Evolutionary conservation across 2,113 vertebrate genomes (phyloP).

Genomic region (Poeciliopsis occidentalis): DNA sequence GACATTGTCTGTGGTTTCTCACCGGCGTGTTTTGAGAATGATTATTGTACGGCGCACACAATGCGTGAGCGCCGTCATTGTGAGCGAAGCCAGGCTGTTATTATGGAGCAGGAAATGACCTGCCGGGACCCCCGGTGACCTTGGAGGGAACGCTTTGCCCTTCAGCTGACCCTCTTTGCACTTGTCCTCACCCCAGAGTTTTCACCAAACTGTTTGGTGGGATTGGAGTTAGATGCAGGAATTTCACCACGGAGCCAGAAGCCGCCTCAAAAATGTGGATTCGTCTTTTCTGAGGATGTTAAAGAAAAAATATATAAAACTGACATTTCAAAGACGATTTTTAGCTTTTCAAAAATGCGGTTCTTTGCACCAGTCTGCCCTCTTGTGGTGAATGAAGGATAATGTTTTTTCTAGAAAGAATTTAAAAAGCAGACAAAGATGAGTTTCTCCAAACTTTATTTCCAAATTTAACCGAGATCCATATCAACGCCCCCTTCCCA

Average conservation of each 20-base stretch:
- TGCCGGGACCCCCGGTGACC: constrained; percentile 68
- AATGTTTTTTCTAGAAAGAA: constrained; percentile 4
- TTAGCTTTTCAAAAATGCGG: background rate
- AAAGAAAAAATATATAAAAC: background rate
- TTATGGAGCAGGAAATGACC: constrained; percentile 78
- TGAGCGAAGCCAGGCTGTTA: constrained; percentile 61
- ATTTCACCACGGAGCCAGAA: constrained; percentile 52
- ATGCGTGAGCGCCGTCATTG: constrained; percentile 74
- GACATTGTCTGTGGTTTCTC: constrained; percentile 80
- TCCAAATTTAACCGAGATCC: constrained; percentile 66
- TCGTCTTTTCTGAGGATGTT: constrained; percentile 9
- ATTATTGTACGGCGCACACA: constrained; percentile 81
- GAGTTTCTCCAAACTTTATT: constrained; percentile 70
- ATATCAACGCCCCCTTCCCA: constrained; percentile 48
- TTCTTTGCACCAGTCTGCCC: constrained; percentile 38
- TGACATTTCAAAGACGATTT: background rate
- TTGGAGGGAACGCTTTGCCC: constrained; percentile 75
- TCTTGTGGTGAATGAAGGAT: constrained; percentile 28
- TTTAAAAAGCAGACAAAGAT: background rate
- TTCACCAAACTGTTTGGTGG: constrained; percentile 26
- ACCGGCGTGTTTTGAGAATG: constrained; percentile 76
- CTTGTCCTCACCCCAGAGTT: constrained; percentile 48
- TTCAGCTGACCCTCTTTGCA: constrained; percentile 58
- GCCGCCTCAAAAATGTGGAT: background rate
- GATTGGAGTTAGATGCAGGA: constrained; percentile 59